Base-by-base conservation (phyloP, 2,797 vertebrate species). In the Avahi laniger region DNA sequence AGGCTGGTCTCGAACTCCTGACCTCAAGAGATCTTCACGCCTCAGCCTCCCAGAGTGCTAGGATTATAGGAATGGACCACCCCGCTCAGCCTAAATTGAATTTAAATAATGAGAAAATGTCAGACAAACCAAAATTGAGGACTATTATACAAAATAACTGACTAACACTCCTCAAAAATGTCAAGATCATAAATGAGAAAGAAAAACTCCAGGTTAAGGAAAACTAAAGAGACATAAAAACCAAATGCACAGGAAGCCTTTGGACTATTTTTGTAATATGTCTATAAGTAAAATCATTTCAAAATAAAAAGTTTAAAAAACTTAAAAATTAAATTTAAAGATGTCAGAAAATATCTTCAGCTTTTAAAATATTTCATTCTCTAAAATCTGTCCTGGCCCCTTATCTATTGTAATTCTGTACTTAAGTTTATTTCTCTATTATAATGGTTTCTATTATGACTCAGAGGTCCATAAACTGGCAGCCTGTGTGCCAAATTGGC, bases 211-310 rank as follows among this genome's bases (percentile, higher is more conserved):
- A 76, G 38, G 35, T 80, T 52, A 90, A 92, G 75, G 81, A 46
- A 92, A 80, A 43, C 46, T 46, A 43, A 57, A n/a, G 35, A 61
- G 35, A 72, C n/a, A 18, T 7, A 75, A 73, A 2, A 89, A 79
- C 22, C 7, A 54, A 82, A 1, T 8, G 9, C 17, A 57, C 8
- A 76, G 12, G 9, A 80, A 79, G 7, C 69, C 75, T 84, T 63
- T 69, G 1, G 35, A 26, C 26, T 26, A 14, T 43, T 88, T 52
- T 93, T 78, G 12, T 63, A 90, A 61, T 10, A 33, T 72, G 30
- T 91, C 89, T 90, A 5, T 33, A n/a, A 63, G 52, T 73, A 22
- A 94, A 96, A 81, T 88, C 22, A 90, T 69, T 86, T 81, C 84
- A 88, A 91, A 83, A 63, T 54, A 15, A 94, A 87, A 95, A 41